These are phyloP conservation scores for Malurus cyaneus DNA, from an alignment of 2,113 vertebrate genomes.

Conservation along the genomic window DNA sequence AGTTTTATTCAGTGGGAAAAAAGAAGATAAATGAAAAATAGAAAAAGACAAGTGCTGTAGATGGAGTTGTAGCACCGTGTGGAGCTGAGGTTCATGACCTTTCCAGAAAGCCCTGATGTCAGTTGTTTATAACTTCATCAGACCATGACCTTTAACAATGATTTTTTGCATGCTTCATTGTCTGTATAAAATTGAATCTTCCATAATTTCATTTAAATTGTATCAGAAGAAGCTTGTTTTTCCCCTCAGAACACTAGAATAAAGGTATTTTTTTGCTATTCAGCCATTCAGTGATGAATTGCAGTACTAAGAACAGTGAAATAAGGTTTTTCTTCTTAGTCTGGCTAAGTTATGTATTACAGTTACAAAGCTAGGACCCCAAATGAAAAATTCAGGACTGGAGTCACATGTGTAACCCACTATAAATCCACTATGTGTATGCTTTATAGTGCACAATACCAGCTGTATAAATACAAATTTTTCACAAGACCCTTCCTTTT, in stretches of 20 bases:
- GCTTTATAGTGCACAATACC: fast-evolving
- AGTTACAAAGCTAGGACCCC: background rate
- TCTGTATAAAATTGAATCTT: background rate
- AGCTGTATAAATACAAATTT: background rate
- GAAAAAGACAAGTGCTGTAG: background rate
- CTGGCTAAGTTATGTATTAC: background rate
- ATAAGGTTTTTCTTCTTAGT: background rate
- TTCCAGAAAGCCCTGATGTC: background rate
- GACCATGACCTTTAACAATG: background rate
- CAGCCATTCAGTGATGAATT: background rate
- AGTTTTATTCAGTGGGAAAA: background rate
- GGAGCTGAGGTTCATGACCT: background rate
- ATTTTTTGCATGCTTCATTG: background rate
- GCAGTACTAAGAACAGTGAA: background rate
- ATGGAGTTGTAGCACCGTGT: background rate
- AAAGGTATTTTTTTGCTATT: background rate
- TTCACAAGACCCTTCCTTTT: background rate
- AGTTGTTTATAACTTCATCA: background rate
- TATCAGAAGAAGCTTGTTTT: background rate
- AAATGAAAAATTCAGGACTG: background rate
- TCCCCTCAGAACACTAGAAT: background rate
- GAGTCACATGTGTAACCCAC: fast-evolving
- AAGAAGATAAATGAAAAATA: background rate
- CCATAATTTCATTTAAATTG: background rate
- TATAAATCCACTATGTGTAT: background rate